A percentile compares a stretch with the other conserved stretches of the same genome.
phyloP scores from a whole-genome alignment of 2,888 invertebrate genomes.

The Sarcophaga subvicina region DNA sequence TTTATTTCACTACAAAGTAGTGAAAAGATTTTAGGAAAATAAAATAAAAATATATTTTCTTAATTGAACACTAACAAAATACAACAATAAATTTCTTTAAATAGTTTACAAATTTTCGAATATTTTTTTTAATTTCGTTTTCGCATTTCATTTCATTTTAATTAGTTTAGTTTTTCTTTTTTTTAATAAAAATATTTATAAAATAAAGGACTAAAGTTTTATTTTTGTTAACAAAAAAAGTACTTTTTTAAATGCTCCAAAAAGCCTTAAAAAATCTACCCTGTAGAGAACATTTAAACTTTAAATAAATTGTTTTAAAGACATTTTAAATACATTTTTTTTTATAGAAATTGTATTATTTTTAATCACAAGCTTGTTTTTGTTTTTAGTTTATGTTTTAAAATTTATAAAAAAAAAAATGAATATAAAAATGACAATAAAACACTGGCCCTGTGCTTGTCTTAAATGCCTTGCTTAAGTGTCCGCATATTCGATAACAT shows the following conservation, averaged over 20 bases:
- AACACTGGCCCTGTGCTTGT: constrained; percentile 13
- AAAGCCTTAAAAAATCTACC: not conserved
- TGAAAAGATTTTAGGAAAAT: too few relatives aligned
- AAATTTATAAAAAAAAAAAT: constrained; percentile 33
- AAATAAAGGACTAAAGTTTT: not conserved
- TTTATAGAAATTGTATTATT: constrained; percentile 38
- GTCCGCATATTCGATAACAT: constrained; percentile 80
- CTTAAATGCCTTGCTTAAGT: constrained; percentile 71
- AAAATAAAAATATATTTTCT: too few relatives aligned
- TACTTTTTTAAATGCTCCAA: not conserved
- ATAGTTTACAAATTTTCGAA: too few relatives aligned
- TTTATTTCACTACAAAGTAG: too few relatives aligned
- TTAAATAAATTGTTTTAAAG: not conserved
- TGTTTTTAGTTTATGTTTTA: constrained; percentile 36
- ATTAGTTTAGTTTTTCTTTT: too few relatives aligned
- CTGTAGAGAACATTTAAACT: not conserved
- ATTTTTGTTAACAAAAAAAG: not conserved
- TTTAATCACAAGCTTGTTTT: constrained; percentile 69
- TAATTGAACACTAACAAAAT: too few relatives aligned
- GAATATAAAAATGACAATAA: constrained; percentile 1
- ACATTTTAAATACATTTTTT: not conserved
- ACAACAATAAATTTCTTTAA: too few relatives aligned
- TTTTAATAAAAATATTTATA: not conserved
- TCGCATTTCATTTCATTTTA: not conserved
- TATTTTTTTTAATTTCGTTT: too few relatives aligned